These are phyloP conservation scores for Julus scandinavius DNA, from an alignment of 2,888 invertebrate genomes.

Conservation along the genomic window DNA sequence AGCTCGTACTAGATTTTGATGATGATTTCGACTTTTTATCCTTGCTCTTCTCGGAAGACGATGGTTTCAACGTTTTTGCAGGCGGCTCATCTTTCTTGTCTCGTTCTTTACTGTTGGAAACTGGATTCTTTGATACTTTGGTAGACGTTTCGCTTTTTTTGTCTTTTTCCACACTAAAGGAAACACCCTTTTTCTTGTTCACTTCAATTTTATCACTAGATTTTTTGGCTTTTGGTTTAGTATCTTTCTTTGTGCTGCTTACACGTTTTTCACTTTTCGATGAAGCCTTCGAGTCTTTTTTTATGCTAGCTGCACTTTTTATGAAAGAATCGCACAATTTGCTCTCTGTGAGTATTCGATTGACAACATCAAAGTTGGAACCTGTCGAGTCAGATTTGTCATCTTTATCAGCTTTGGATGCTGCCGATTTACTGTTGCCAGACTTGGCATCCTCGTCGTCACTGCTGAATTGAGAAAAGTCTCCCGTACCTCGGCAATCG, in stretches of 20 bases:
- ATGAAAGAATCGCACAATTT: conserved; percentile 57
- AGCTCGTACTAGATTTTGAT: neutral
- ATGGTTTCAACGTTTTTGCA: neutral
- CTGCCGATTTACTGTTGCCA: neutral
- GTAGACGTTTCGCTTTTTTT: neutral
- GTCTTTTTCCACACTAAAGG: neutral
- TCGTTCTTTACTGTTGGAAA: neutral
- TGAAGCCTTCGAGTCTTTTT: neutral
- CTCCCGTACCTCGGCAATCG: neutral
- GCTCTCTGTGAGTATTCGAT: conserved; percentile 59
- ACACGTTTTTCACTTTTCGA: neutral
- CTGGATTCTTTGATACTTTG: neutral
- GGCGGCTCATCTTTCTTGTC: neutral
- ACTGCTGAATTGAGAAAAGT: conserved; percentile 50
- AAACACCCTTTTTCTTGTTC: conserved; percentile 28
- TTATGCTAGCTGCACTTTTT: conserved; percentile 43
- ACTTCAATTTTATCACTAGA: conserved; percentile 5
- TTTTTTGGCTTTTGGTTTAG: neutral
- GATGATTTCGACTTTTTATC: conserved; percentile 1
- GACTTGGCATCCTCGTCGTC: conserved; percentile 50
- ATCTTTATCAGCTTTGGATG: neutral
- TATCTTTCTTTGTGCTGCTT: neutral
- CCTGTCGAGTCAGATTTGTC: neutral
- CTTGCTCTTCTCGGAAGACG: neutral
- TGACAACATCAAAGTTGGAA: conserved; percentile 59